A percentile compares a stretch with the other conserved stretches of the same genome.
Conservation (phyloP, 1,140 invertebrate species). For the Leguminivora glycinivorella region DNA sequence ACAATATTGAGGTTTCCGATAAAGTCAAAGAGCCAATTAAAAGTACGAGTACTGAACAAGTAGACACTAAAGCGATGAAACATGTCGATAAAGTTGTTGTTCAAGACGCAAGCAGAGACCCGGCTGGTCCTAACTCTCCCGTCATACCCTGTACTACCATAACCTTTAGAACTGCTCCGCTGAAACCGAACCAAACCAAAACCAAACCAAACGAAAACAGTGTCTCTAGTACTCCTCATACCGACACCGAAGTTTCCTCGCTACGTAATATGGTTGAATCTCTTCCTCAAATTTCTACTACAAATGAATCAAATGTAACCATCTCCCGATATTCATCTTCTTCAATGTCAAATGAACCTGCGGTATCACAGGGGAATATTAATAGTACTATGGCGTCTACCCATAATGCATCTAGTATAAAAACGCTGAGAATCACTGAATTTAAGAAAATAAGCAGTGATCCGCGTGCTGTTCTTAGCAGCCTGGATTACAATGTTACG, state of each 20-base stretch:
- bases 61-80: not conserved
- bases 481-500: not conserved
- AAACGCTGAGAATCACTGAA: not conserved
- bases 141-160: not conserved
- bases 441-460: not conserved
- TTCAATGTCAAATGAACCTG: not conserved
- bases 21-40: not conserved
- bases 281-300: not conserved
- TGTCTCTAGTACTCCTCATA: not conserved
- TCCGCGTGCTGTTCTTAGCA: not conserved
- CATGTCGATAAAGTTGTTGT: not conserved
- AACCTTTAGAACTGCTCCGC: not conserved
- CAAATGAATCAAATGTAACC: not conserved
- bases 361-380: not conserved
- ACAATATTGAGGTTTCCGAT: not conserved
- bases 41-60: not conserved
- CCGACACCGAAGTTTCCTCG: not conserved
- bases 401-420: not conserved
- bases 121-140: not conserved
- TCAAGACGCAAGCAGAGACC: not conserved
- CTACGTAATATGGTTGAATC: not conserved
- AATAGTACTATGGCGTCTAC: not conserved
- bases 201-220: not conserved
- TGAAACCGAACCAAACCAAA: not conserved
- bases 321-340: not conserved